Percentiles rank a stretch among this genome's conserved stretches.
These are phyloP conservation scores for Pemphredon lugubris DNA, from an alignment of 2,888 invertebrate genomes.

Conservation along the genomic window DNA sequence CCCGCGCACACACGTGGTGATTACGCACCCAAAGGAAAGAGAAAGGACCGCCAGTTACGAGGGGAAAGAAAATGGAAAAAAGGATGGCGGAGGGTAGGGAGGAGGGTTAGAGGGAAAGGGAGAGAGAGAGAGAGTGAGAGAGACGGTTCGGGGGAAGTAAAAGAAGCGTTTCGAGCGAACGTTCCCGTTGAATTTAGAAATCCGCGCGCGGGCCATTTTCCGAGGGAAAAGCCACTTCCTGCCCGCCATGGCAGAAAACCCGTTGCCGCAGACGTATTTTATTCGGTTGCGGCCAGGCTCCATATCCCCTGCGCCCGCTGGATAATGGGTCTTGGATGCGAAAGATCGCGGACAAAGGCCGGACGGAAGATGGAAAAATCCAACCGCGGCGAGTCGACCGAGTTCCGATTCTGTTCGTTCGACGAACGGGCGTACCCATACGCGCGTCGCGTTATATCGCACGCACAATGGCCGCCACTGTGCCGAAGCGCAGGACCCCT, in stretches of 20 bases:
- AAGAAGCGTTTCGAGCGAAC: conserved; percentile 26
- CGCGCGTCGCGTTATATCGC: conserved; percentile 20
- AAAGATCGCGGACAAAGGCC: conserved; percentile 67
- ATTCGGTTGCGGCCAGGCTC: conserved; percentile 55
- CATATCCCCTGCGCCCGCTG: conserved; percentile 26
- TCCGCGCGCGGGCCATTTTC: conserved; percentile 59
- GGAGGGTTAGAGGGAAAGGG: not conserved
- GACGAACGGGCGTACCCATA: conserved; percentile 31
- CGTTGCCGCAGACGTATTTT: conserved; percentile 59
- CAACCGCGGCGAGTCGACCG: conserved; percentile 64
- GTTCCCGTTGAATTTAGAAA: conserved; percentile 62
- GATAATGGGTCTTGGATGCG: conserved; percentile 63
- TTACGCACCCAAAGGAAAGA: conserved; percentile 2
- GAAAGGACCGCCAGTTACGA: not conserved
- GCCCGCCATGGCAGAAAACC: conserved; percentile 32
- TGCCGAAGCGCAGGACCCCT: conserved; percentile 29
- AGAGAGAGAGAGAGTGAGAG: conserved; percentile 4
- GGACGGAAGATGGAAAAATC: conserved; percentile 65
- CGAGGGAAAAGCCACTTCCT: conserved; percentile 62
- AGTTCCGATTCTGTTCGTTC: conserved; percentile 62
- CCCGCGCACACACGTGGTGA: conserved; percentile 19
- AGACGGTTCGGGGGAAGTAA: not conserved
- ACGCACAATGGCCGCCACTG: conserved; percentile 42
- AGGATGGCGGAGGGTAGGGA: not conserved
- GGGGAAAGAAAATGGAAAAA: not conserved